A percentile compares a stretch with the other conserved stretches of the same genome.
These are phyloP conservation scores for Ornithorhynchus anatinus DNA, from an alignment of 2,113 vertebrate genomes.

Conservation along the genomic window DNA sequence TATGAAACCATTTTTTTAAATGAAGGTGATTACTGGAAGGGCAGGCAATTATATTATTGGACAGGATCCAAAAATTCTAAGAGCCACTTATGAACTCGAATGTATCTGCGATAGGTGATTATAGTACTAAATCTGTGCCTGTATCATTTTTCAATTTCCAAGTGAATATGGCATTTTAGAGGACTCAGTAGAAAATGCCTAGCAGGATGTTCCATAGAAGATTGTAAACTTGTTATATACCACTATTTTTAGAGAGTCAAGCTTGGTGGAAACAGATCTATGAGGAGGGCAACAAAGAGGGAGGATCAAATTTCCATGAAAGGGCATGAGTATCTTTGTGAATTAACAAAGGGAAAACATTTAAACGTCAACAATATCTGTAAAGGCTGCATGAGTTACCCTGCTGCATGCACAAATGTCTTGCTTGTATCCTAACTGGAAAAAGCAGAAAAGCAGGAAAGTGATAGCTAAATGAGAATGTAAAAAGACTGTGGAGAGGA, in stretches of 20 bases:
- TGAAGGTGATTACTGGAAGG: background rate
- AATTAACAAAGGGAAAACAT: conserved; percentile 41
- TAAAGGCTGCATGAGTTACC: conserved; percentile 1
- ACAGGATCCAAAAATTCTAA: background rate
- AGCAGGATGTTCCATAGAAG: conserved; percentile 15
- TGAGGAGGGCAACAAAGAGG: conserved; percentile 20
- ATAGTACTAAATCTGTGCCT: conserved; percentile 6
- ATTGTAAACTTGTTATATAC: conserved; percentile 12
- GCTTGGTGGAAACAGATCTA: conserved; percentile 32
- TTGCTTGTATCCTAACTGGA: conserved; percentile 4
- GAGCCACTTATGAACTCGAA: background rate
- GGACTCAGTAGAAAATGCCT: conserved; percentile 11
- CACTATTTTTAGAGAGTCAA: conserved; percentile 13
- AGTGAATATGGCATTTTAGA: background rate
- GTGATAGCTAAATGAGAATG: conserved; percentile 10
- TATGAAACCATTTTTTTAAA: background rate
- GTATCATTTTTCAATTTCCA: background rate
- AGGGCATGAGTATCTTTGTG: conserved; percentile 14
- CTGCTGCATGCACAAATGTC: background rate
- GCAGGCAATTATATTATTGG: background rate
- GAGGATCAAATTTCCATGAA: conserved; percentile 14
- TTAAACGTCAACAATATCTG: background rate
- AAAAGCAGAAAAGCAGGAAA: conserved; percentile 23
- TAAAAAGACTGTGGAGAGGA: conserved; percentile 8
- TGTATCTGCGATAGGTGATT: background rate